Evolutionary conservation across 2,113 vertebrate genomes (phyloP).

Genomic region (Eretmochelys imbricata): DNA sequence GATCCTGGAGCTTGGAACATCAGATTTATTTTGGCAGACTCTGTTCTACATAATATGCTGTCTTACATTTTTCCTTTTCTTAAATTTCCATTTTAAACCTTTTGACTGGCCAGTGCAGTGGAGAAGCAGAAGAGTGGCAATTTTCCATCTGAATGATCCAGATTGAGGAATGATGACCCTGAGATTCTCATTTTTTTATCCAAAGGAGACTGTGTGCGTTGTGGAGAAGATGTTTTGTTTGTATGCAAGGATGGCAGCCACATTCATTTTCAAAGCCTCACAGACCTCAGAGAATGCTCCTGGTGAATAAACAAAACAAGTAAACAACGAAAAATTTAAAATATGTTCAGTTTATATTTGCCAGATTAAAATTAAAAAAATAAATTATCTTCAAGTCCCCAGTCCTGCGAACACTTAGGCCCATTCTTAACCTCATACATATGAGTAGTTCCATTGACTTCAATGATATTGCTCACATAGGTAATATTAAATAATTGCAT

Average conservation of each 20-base stretch:
- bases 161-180: neutral
- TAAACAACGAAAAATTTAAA: neutral
- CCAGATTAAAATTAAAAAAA: neutral
- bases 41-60: neutral
- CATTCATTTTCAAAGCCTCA: neutral
- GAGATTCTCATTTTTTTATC: neutral
- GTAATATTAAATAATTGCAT: neutral
- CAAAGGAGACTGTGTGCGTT: neutral
- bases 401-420: neutral
- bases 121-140: neutral
- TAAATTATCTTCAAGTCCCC: neutral
- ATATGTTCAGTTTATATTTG: neutral
- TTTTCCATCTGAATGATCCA: neutral
- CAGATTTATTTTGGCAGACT: neutral
- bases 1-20: neutral
- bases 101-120: neutral
- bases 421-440: neutral
- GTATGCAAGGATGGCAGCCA: neutral
- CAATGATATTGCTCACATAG: neutral
- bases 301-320: neutral
- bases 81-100: neutral
- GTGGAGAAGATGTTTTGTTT: neutral
- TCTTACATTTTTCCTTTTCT: neutral
- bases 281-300: neutral
- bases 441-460: neutral